Conservation (phyloP, 2,113 vertebrate species). For the Callopanchax toddi region DNA sequence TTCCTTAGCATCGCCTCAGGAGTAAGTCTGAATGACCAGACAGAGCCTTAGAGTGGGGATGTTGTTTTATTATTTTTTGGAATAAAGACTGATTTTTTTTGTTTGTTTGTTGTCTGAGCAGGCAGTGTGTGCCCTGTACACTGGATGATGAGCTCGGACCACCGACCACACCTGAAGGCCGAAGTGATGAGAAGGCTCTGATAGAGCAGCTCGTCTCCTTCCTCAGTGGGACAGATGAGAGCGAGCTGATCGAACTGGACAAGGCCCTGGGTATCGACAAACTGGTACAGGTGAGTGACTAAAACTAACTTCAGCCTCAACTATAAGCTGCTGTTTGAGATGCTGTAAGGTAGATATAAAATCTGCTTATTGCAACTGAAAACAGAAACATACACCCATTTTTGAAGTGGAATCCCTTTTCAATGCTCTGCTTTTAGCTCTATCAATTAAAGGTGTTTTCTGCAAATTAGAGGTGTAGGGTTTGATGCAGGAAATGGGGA, state of each 20-base stretch:
- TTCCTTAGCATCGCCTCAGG: constrained; percentile 74
- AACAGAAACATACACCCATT: no score
- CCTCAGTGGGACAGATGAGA: constrained; percentile 97
- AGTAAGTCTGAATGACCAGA: constrained; percentile 61
- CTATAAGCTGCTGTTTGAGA: no score
- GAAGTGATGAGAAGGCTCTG: constrained; percentile 92
- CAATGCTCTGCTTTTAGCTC: no score
- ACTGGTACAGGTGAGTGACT: constrained; percentile 86
- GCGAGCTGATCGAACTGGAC: constrained; percentile 90
- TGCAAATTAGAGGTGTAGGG: no score
- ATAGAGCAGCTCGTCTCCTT: constrained; percentile 93
- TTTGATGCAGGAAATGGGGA: no score
- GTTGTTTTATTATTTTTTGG: not conserved
- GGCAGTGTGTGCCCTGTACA: constrained; percentile 88
- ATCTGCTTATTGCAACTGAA: no score
- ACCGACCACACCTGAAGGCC: constrained; percentile 88
- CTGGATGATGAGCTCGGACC: constrained; percentile 92
- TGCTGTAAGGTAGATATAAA: no score
- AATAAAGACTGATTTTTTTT: not conserved
- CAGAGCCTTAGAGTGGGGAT: not conserved
- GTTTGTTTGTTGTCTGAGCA: constrained; percentile 70
- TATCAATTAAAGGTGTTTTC: no score
- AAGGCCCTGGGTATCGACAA: constrained; percentile 94
- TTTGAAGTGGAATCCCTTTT: no score
- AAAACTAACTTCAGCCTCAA: no score